Percentiles rank a stretch among this genome's conserved stretches.
These are phyloP conservation scores for Phocides pigmalion DNA, from an alignment of 1,140 invertebrate species.

Conservation along the genomic window DNA sequence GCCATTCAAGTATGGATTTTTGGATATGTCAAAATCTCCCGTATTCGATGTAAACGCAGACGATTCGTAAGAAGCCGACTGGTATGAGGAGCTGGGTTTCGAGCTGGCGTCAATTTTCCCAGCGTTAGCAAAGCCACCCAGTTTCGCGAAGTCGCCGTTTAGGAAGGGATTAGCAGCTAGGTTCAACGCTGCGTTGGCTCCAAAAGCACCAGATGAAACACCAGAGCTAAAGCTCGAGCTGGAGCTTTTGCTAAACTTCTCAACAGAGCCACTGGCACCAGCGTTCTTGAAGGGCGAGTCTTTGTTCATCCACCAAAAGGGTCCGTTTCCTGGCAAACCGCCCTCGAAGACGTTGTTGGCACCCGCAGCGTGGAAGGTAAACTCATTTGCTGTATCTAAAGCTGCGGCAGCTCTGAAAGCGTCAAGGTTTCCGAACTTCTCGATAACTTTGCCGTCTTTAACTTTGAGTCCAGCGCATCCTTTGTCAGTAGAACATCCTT, in stretches of 20 bases:
- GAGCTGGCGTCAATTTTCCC: constrained; percentile 10
- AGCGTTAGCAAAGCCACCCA: constrained; percentile 44
- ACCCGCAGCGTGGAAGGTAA: constrained; percentile 62
- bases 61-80: constrained; percentile 56
- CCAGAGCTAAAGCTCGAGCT: constrained; percentile 49
- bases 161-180: constrained; percentile 72
- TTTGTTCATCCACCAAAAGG: constrained; percentile 84
- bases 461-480: constrained; percentile 79
- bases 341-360: constrained; percentile 50
- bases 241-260: constrained; percentile 63
- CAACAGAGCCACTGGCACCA: constrained; percentile 48
- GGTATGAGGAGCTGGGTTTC: constrained; percentile 42
- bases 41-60: constrained; percentile 48
- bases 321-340: constrained; percentile 50
- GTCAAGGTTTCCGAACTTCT: constrained; percentile 72
- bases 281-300: constrained; percentile 82
- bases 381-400: constrained; percentile 66
- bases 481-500: constrained; percentile 73
- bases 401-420: constrained; percentile 64
- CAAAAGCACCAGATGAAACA: constrained; percentile 33
- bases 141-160: constrained; percentile 67
- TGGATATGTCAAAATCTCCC: constrained; percentile 52
- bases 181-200: constrained; percentile 41
- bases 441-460: constrained; percentile 73
- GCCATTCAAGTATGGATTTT: constrained; percentile 55